These are phyloP conservation scores for Syrmaticus mikado DNA, from an alignment of 2,113 vertebrate species.

Conservation along the genomic window DNA sequence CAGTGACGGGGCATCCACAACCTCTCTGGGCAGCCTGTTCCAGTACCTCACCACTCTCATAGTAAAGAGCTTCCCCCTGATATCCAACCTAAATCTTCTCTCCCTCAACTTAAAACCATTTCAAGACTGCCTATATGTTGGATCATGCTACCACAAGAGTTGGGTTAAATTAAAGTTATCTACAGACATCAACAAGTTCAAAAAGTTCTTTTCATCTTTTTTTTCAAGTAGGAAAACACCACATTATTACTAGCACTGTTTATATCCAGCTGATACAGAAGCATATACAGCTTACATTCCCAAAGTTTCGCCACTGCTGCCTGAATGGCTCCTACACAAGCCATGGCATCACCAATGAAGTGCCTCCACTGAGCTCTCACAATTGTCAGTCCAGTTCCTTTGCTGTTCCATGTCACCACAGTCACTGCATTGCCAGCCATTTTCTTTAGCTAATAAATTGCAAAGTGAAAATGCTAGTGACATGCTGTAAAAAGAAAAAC, in stretches of 20 bases:
- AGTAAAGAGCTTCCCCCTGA: too few relatives aligned
- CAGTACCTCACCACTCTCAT: too few relatives aligned
- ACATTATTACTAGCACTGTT: neutral
- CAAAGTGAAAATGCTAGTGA: neutral
- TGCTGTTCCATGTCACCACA: neutral
- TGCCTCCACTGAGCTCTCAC: neutral
- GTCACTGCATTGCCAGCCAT: neutral
- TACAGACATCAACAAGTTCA: neutral
- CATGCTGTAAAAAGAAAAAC: neutral
- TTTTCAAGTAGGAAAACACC: neutral
- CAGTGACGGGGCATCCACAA: too few relatives aligned
- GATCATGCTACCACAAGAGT: neutral
- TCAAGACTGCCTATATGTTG: neutral
- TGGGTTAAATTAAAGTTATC: neutral
- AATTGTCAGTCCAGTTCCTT: neutral
- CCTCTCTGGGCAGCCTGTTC: too few relatives aligned
- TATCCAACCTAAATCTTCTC: too few relatives aligned
- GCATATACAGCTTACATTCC: neutral
- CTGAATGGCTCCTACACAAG: neutral
- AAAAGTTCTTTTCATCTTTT: neutral
- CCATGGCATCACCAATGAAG: neutral
- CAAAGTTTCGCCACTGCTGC: neutral
- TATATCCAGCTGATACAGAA: neutral
- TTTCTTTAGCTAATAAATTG: neutral
- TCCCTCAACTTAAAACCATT: too few relatives aligned